A percentile compares a stretch with the other conserved stretches of the same genome.
Evolutionary conservation across 2,113 vertebrate species (phyloP).

Genomic region (Platichthys stellatus): DNA sequence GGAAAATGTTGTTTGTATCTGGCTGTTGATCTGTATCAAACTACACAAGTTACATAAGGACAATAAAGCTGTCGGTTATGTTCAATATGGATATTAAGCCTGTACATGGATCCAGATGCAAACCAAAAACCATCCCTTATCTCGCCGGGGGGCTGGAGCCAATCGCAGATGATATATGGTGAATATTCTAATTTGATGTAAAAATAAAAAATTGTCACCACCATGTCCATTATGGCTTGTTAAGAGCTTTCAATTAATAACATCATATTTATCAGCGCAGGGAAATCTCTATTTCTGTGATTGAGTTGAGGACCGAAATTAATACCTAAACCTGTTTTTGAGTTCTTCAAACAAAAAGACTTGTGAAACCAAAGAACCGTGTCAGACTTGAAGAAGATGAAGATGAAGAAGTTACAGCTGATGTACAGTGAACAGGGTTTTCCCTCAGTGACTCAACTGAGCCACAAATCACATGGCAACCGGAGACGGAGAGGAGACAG

Average conservation of each 20-base stretch:
- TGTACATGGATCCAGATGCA: too few relatives aligned
- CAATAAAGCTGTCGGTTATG: background rate
- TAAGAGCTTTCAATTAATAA: too few relatives aligned
- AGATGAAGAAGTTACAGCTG: background rate
- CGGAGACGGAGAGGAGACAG: constrained; percentile 18
- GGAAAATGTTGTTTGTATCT: background rate
- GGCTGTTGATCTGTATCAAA: background rate
- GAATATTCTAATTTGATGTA: too few relatives aligned
- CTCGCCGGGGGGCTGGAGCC: too few relatives aligned
- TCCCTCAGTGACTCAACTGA: constrained; percentile 14
- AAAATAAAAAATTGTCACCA: too few relatives aligned
- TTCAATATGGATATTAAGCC: too few relatives aligned
- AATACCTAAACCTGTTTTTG: background rate
- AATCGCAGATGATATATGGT: too few relatives aligned
- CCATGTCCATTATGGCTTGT: background rate
- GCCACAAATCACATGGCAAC: constrained; percentile 46
- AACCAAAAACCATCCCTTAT: too few relatives aligned
- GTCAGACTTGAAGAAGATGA: background rate
- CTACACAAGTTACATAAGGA: background rate
- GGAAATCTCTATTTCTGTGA: background rate
- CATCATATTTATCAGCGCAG: background rate
- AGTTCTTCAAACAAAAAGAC: background rate
- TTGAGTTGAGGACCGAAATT: background rate
- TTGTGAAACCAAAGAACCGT: background rate
- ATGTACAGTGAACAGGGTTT: constrained; percentile 10